Evolutionary conservation across 2,888 invertebrate species (phyloP).

Genomic region (Xanthorhoe designata): DNA sequence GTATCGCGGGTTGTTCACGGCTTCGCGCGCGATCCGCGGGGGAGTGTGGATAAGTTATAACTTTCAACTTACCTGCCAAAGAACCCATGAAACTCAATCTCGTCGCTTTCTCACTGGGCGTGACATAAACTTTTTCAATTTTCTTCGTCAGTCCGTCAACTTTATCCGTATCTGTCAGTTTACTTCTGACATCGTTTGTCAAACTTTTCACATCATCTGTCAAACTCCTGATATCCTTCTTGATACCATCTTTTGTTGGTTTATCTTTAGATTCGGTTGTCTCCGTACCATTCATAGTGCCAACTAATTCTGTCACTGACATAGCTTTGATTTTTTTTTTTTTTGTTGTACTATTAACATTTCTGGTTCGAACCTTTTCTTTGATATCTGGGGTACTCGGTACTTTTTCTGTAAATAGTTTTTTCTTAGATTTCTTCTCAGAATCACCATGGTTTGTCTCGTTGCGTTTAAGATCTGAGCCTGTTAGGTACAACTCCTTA

Average conservation of each 20-base stretch:
- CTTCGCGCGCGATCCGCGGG: too few relatives aligned
- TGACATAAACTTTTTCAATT: slow-evolving; percentile 57
- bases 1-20: too few relatives aligned
- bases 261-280: not conserved
- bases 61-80: slow-evolving; percentile 75
- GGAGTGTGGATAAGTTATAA: too few relatives aligned
- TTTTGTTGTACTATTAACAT: slow-evolving; percentile 65
- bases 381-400: slow-evolving; percentile 68
- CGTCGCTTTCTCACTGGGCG: slow-evolving; percentile 52
- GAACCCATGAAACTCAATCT: slow-evolving; percentile 83
- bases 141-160: slow-evolving; percentile 50
- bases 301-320: slow-evolving; percentile 73
- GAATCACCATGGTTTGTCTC: slow-evolving; percentile 51
- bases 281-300: slow-evolving; percentile 55
- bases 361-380: slow-evolving; percentile 52
- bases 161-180: slow-evolving; percentile 16
- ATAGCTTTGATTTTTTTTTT: slow-evolving; percentile 60
- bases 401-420: slow-evolving; percentile 68
- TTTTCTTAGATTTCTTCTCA: slow-evolving; percentile 70
- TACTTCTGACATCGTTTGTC: slow-evolving; percentile 9
- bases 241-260: slow-evolving; percentile 49
- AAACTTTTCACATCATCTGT: slow-evolving; percentile 1
- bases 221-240: slow-evolving; percentile 2
- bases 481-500: slow-evolving; percentile 68
- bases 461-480: slow-evolving; percentile 66